Conservation (phyloP, 2,888 invertebrate species). For the Monopis laevigella region DNA sequence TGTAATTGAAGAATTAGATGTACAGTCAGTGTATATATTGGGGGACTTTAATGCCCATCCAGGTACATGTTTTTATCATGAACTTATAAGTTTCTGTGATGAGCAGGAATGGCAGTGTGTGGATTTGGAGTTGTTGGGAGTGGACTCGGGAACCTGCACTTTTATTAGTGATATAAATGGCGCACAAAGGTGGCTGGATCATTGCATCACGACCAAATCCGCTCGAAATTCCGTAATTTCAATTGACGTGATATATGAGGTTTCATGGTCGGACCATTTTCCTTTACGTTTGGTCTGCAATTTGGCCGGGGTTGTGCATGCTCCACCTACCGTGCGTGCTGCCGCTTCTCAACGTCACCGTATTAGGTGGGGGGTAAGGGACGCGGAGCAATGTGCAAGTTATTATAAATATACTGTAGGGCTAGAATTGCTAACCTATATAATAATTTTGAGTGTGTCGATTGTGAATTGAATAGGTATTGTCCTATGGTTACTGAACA, state of each 20-base stretch:
- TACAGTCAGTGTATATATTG: slow-evolving; percentile 10
- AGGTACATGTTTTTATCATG: slow-evolving; percentile 12
- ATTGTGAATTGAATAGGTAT: no score
- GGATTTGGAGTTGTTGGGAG: slow-evolving; percentile 15
- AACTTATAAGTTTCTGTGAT: slow-evolving; percentile 15
- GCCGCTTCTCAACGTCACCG: no score
- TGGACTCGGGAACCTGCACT: slow-evolving; percentile 9
- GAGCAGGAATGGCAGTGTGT: slow-evolving; percentile 14
- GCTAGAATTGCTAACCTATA: no score
- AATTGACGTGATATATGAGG: slow-evolving; percentile 13
- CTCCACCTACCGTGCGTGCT: no score
- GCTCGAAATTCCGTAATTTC: slow-evolving; percentile 10
- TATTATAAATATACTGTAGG: no score
- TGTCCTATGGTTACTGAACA: no score
- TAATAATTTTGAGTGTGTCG: no score
- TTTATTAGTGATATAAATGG: slow-evolving; percentile 14
- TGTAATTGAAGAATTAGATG: slow-evolving; percentile 13
- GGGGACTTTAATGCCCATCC: slow-evolving; percentile 14
- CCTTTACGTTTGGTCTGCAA: slow-evolving; percentile 16
- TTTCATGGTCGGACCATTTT: slow-evolving; percentile 18
- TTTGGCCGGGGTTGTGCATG: no score
- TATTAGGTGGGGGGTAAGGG: no score
- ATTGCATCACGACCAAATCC: slow-evolving; percentile 14
- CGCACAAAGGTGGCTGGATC: slow-evolving; percentile 16
- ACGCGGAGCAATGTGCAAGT: no score